These are phyloP conservation scores for Boloria selene DNA, from an alignment of 2,888 invertebrate species.

Conservation along the genomic window DNA sequence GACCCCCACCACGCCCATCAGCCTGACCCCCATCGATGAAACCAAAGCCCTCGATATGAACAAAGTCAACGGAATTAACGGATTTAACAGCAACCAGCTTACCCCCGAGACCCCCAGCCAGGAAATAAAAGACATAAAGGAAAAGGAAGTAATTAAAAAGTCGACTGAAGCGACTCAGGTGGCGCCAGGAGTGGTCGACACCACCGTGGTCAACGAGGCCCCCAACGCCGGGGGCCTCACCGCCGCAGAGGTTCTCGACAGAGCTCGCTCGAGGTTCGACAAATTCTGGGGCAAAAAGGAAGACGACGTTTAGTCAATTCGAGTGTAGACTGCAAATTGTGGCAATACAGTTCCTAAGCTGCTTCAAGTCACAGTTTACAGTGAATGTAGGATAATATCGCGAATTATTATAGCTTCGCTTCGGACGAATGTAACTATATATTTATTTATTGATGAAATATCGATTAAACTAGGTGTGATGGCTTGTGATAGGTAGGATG, in stretches of 20 bases:
- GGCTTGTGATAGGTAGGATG: slow-evolving; percentile 75
- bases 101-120: slow-evolving; percentile 72
- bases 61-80: slow-evolving; percentile 63
- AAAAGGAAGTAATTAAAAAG: slow-evolving; percentile 73
- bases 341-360: slow-evolving; percentile 37
- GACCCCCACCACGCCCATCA: slow-evolving; percentile 77
- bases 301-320: slow-evolving; percentile 76
- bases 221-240: slow-evolving; percentile 75
- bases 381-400: slow-evolving; percentile 55
- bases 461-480: slow-evolving; percentile 65
- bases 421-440: slow-evolving; percentile 57
- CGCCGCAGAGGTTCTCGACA: slow-evolving; percentile 89
- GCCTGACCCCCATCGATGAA: slow-evolving; percentile 78
- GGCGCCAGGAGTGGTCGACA: slow-evolving; percentile 82
- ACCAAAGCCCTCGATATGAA: slow-evolving; percentile 76
- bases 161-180: slow-evolving; percentile 76
- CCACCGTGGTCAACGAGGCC: slow-evolving; percentile 74
- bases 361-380: slow-evolving; percentile 50
- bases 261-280: slow-evolving; percentile 91
- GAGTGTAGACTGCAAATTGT: slow-evolving; percentile 53
- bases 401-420: slow-evolving; percentile 74
- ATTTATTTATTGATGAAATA: slow-evolving; percentile 59
- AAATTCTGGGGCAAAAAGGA: slow-evolving; percentile 91
- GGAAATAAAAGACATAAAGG: slow-evolving; percentile 59
- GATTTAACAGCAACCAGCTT: slow-evolving; percentile 64